Percentiles rank a stretch among this genome's conserved stretches.
Evolutionary conservation across 2,888 invertebrate species (phyloP).

Genomic region (Brachynemurus nebulosus): DNA sequence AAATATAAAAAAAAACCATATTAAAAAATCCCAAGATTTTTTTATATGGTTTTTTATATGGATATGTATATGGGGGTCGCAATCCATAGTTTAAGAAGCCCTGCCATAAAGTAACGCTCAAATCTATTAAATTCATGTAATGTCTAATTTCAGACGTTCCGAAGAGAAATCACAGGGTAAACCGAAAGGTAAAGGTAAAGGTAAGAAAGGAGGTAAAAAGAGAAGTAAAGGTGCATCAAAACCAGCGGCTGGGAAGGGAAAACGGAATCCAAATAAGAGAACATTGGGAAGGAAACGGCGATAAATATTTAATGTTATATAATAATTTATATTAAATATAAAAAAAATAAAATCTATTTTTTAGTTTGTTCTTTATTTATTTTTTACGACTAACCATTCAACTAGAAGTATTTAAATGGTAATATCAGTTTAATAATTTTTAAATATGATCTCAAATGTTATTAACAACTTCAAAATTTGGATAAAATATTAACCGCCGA

Average conservation of each 20-base stretch:
- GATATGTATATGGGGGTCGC: too few relatives aligned
- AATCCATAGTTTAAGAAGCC: too few relatives aligned
- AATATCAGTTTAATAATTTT: too few relatives aligned
- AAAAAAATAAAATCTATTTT: neutral
- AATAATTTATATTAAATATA: constrained; percentile 9
- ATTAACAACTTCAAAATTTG: too few relatives aligned
- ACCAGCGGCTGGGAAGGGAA: constrained; percentile 56
- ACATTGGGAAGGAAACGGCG: constrained; percentile 58
- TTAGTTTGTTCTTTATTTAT: neutral
- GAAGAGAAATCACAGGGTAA: constrained; percentile 31
- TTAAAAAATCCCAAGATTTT: too few relatives aligned
- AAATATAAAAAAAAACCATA: too few relatives aligned
- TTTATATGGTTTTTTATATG: too few relatives aligned
- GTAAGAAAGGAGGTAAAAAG: constrained; percentile 24
- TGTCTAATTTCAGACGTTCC: constrained; percentile 31
- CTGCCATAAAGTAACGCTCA: too few relatives aligned
- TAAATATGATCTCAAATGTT: too few relatives aligned
- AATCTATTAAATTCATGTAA: neutral
- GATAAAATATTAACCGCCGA: too few relatives aligned
- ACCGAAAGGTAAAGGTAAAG: constrained; percentile 22
- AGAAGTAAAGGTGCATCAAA: constrained; percentile 29
- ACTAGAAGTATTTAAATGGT: too few relatives aligned
- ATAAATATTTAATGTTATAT: constrained; percentile 26
- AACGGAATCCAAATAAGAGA: constrained; percentile 50
- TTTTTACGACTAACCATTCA: too few relatives aligned